phyloP scores from a whole-genome alignment of 2,888 invertebrate genomes.

The Apamea crenata region DNA sequence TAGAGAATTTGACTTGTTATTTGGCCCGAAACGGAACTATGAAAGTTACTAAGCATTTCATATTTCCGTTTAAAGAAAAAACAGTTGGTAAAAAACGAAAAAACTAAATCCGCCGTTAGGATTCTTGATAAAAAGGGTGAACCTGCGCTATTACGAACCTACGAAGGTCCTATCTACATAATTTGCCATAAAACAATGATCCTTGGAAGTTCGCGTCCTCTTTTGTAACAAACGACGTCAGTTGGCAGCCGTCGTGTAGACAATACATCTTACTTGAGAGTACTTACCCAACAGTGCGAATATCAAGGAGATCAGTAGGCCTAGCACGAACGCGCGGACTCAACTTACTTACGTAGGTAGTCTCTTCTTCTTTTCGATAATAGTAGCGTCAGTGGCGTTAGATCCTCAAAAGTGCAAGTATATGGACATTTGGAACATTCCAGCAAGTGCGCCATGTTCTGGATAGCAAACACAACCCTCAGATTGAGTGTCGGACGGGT shows the following conservation, averaged over 20 bases:
- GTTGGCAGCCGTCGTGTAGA: conserved; percentile 25
- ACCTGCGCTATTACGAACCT: not conserved
- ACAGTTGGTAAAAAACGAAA: not conserved
- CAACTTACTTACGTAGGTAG: not conserved
- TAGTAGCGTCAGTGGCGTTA: too few species aligned
- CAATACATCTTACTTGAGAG: conserved; percentile 32
- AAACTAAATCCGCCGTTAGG: not conserved
- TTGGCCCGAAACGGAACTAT: not conserved
- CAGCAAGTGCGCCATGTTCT: not conserved
- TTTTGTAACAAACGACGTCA: conserved; percentile 33
- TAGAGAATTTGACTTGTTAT: not conserved
- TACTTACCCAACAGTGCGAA: not conserved
- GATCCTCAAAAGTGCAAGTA: not conserved
- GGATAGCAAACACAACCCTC: not conserved
- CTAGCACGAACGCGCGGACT: not conserved
- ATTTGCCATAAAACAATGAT: conserved; percentile 38
- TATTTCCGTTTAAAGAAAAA: not conserved
- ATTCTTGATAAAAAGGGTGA: not conserved
- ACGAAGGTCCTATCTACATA: not conserved
- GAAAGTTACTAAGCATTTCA: not conserved
- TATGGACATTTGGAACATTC: not conserved
- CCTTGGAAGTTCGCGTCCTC: conserved; percentile 15
- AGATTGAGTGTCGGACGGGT: not conserved
- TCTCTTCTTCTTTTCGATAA: not conserved
- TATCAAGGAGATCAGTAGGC: conserved; percentile 2